Conservation (phyloP, 1,140 invertebrate genomes). For the Sinonovacula constricta region DNA sequence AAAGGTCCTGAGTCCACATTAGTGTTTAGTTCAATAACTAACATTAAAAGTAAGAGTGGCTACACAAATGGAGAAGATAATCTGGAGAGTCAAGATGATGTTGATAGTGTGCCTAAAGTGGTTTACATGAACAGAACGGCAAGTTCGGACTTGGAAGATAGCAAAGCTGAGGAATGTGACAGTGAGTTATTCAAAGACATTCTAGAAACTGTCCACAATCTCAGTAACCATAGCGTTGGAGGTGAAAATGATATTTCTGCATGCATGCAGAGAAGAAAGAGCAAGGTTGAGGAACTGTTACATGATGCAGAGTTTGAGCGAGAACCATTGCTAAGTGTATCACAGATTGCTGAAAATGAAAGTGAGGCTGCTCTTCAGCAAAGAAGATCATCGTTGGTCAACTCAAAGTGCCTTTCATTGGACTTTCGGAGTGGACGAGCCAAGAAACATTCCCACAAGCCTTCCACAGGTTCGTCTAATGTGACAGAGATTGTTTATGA, state of each 20-base stretch:
- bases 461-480: background rate
- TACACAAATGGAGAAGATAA: background rate
- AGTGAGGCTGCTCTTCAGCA: background rate
- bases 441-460: background rate
- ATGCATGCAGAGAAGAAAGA: background rate
- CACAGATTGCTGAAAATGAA: background rate
- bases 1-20: background rate
- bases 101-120: background rate
- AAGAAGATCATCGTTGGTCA: background rate
- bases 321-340: background rate
- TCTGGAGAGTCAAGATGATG: background rate
- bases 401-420: background rate
- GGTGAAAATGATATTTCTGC: background rate
- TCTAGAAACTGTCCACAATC: background rate
- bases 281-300: background rate
- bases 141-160: background rate
- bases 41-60: background rate
- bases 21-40: background rate
- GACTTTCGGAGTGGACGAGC: no score
- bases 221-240: background rate
- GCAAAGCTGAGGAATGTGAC: background rate
- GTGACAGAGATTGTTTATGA: no score
- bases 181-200: background rate
- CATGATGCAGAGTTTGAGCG: background rate
- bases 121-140: background rate